Evolutionary conservation across 1,140 invertebrate genomes (phyloP), one percentile per base, ranked within the genome.

Genomic region (Lasioglossum baleicum): DNA sequence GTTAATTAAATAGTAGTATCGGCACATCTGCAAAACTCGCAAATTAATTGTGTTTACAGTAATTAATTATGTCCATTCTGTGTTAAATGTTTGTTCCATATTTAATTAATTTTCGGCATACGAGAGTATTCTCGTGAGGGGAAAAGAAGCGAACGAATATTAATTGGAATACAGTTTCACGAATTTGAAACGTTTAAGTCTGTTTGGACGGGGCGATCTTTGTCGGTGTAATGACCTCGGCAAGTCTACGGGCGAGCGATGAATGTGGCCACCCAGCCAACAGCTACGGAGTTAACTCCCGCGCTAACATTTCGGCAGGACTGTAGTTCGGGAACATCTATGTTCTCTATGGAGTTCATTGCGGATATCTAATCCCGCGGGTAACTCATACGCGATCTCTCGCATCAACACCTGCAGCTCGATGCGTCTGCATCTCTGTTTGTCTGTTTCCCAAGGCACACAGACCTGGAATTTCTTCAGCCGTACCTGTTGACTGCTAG

Each of bases 331-430:
- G 8, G 40, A 53, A 44, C 67, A 31, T 48, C 20, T 6, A 31
- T 31, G 48, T 77, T 63, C 75, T 68, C 67, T 35, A 15, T 13
- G 44, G 75, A 40, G 60, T 44, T 60, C 35, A 13, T 56, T 48
- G 4, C 58, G 15, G n/a, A 61, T 61, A 22, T 42, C 31, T 71
- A n/a, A 51, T 58, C 42, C 10, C 67, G n/a, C 10, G 13, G 5
- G 22, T 48, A 56, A 44, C 40, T 68, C 67, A 65, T 35, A 53
- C 22, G 44, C 22, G 44, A 76, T 76, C 56, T 70, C 26, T 17
- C 26, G 63, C 11, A 60, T 70, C 75, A 63, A 48, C 66, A 61
- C 75, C 51, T 61, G 15, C 2, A 20, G 40, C 70, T 51, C 48
- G 20, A 77, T 48, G 48, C 44, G 42, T 76, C 20, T 22, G 40